phyloP scores from a whole-genome alignment of 1,140 invertebrate species.

The Vollenhovia emeryi region DNA sequence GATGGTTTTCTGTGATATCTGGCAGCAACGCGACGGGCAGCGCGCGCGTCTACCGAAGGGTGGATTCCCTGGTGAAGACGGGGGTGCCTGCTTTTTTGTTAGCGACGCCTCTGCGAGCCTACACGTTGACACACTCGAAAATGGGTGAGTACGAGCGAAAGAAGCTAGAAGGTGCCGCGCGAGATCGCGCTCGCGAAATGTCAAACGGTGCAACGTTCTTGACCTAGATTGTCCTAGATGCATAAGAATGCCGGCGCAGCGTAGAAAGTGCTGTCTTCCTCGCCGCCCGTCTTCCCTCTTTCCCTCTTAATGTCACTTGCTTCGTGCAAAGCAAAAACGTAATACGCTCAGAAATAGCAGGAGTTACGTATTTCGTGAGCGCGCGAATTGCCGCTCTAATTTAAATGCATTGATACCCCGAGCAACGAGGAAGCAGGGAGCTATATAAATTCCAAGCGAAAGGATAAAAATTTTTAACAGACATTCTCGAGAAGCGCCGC shows the following conservation, averaged over 20 bases:
- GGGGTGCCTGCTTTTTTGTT: constrained; percentile 83
- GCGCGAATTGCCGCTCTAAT: neutral
- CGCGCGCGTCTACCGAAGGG: constrained; percentile 82
- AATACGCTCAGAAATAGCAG: neutral
- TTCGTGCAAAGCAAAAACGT: constrained; percentile 46
- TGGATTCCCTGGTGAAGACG: constrained; percentile 83
- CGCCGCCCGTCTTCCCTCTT: neutral
- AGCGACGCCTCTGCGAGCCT: constrained; percentile 82
- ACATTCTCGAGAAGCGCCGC: neutral
- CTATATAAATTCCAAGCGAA: neutral
- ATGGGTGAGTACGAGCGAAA: constrained; percentile 80
- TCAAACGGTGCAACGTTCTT: constrained; percentile 76
- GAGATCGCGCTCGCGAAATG: constrained; percentile 50
- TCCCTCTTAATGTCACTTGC: neutral
- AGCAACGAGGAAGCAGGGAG: neutral
- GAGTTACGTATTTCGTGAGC: neutral
- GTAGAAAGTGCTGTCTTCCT: constrained; percentile 41
- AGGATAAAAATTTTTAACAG: neutral
- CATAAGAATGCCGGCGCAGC: constrained; percentile 68
- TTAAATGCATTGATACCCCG: neutral
- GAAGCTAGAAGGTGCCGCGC: constrained; percentile 1
- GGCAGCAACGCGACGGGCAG: constrained; percentile 81
- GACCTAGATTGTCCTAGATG: constrained; percentile 82
- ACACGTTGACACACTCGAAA: constrained; percentile 84
- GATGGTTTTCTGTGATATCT: constrained; percentile 86